phyloP scores from a whole-genome alignment of 1,140 invertebrate species.

The Calliopsis andreniformis region DNA sequence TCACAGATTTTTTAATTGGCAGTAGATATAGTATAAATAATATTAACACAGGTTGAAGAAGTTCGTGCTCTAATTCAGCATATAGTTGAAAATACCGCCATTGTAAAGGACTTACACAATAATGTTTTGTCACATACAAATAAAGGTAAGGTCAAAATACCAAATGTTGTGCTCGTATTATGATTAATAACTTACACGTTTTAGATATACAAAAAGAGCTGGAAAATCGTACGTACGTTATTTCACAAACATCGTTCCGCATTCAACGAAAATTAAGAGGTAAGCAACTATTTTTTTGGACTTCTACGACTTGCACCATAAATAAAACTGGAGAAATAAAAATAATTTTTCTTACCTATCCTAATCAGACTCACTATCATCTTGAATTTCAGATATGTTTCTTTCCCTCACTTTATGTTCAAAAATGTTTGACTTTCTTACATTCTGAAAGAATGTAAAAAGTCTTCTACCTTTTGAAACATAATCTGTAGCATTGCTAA shows the following conservation, averaged over 20 bases:
- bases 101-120: conserved; percentile 82
- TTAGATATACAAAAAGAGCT: conserved; percentile 83
- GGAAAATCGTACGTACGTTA: conserved; percentile 77
- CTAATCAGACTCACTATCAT: conserved; percentile 47
- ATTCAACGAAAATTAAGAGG: conserved; percentile 75
- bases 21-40: conserved; percentile 18
- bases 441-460: not conserved
- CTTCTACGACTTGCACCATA: conserved; percentile 11
- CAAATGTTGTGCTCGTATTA: conserved; percentile 7
- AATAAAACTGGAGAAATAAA: conserved; percentile 29
- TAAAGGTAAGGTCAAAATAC: conserved; percentile 75
- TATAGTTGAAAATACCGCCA: conserved; percentile 80
- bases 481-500: not conserved
- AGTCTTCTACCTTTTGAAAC: conserved; percentile 4
- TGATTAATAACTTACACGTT: conserved; percentile 57
- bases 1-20: conserved; percentile 33
- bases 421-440: not conserved
- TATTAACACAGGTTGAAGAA: conserved; percentile 79
- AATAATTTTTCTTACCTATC: conserved; percentile 19
- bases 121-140: conserved; percentile 83
- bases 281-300: conserved; percentile 58
- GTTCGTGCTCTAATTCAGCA: conserved; percentile 81
- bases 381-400: conserved; percentile 7
- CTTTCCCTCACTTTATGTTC: not conserved
- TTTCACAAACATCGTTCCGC: conserved; percentile 73